Base-by-base conservation (phyloP, 2,888 invertebrate species). In the Epiblema foenella region DNA sequence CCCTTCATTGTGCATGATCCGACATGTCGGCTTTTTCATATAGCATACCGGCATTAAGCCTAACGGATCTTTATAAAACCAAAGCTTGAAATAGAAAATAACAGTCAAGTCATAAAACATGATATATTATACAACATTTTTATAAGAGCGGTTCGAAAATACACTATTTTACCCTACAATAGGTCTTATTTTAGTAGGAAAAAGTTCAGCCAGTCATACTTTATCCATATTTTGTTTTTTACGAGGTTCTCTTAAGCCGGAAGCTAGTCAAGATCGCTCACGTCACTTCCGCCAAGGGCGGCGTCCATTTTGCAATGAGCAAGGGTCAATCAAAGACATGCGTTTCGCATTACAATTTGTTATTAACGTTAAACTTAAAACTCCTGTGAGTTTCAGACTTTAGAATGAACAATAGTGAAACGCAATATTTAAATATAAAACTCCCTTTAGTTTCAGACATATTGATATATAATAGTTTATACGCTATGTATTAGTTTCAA, bases 171-270 rank as follows among this genome's bases (percentile, higher is more conserved):
- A 4, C 15, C 7, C 46, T 42, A 15, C 60, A 29, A 20, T 46
- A 42, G 24, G 11, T 3, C 24, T 9, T 15, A 24, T 59, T 33
- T 9, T 39, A 46, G 15, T 4, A 8, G n/a, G 24, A 24, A 42
- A 20, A 10, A 49, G 10, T 49, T 51, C 11, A 11, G 18, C 2
- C 17, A 5, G 49, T 62, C 33, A 29, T 60, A 24, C 37, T 20
- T 42, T 57, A 52, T 57, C 64, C 24, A 58, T 52, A 69, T 64
- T 69, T 60, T 12, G 29, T 20, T 51, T 64, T 69, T 58, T 58
- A 57, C 18, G 69, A 69, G 63, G 3, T 42, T 51, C 39, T 69
- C 29, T 10, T 24, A 57, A 39, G 58, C 63, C 64, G 69, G 69
- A 69, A 51, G 64, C 51, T 18, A 17, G 24, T 39, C 29, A 20